Conservation (phyloP, 2,113 vertebrate genomes). For the Nansenia antarctica region DNA sequence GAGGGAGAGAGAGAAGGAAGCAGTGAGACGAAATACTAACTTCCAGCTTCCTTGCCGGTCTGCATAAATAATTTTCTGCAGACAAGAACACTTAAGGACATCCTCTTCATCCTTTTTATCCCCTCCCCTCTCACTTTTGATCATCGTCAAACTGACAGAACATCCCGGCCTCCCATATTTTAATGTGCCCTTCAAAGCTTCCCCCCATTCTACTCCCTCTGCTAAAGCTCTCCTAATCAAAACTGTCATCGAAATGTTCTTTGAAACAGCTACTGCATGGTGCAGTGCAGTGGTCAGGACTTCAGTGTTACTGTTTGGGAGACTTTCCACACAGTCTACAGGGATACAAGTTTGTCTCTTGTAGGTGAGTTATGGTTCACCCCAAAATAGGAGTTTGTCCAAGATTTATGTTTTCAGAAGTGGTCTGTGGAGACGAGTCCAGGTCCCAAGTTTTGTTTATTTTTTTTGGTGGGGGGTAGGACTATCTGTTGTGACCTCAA, state of each 20-base stretch:
- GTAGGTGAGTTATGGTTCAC: too few species aligned
- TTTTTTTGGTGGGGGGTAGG: too few species aligned
- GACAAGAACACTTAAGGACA: neutral
- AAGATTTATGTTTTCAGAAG: too few species aligned
- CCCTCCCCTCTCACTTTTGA: neutral
- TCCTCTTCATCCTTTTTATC: slow-evolving; percentile 7
- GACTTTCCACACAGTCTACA: neutral
- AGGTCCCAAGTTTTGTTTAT: too few species aligned
- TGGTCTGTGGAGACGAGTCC: too few species aligned
- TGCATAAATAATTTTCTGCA: neutral
- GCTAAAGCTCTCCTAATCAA: neutral
- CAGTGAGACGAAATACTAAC: neutral
- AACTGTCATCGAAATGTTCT: neutral
- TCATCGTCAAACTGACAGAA: neutral
- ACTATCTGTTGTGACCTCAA: too few species aligned
- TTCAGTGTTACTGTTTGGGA: neutral
- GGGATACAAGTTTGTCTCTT: too few species aligned
- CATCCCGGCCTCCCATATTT: neutral
- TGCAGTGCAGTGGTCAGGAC: neutral
- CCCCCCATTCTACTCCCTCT: too few species aligned
- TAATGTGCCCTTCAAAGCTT: neutral
- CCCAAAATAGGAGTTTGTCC: too few species aligned
- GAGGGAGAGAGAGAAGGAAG: neutral
- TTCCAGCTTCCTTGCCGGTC: neutral
- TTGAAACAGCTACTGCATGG: neutral